phyloP scores from a whole-genome alignment of 2,113 vertebrate genomes.

The Phrynosoma blainvillii region DNA sequence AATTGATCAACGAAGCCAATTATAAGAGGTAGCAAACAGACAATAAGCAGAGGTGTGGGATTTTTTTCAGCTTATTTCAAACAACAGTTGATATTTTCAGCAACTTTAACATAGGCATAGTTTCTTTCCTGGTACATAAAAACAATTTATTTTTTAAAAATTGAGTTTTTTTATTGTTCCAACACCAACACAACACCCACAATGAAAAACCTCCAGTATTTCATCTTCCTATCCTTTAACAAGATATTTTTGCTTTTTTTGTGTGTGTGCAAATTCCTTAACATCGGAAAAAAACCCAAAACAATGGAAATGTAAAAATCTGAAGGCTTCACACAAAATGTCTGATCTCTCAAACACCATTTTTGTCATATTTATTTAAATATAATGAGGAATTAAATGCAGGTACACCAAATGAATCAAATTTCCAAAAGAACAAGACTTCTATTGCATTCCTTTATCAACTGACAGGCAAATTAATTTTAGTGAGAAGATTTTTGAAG shows the following conservation, averaged over 20 bases:
- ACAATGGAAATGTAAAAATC: slow-evolving; percentile 23
- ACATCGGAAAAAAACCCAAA: slow-evolving; percentile 50
- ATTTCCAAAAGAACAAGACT: background rate
- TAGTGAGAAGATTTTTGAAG: background rate
- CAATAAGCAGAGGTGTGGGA: slow-evolving; percentile 45
- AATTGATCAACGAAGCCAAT: slow-evolving; percentile 41
- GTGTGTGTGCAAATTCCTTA: too few species aligned
- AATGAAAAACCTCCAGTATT: background rate
- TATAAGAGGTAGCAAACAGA: slow-evolving; percentile 30
- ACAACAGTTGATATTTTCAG: slow-evolving; percentile 50
- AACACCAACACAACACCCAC: slow-evolving; percentile 30
- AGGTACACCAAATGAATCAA: background rate
- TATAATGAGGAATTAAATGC: slow-evolving; percentile 14
- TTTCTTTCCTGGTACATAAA: slow-evolving; percentile 35
- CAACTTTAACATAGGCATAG: slow-evolving; percentile 38
- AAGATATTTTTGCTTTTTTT: slow-evolving; percentile 26
- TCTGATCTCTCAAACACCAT: slow-evolving; percentile 6
- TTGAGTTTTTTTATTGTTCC: background rate
- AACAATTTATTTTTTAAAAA: slow-evolving; percentile 16
- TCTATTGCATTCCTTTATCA: background rate
- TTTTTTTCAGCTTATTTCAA: slow-evolving; percentile 43
- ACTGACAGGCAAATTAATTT: background rate
- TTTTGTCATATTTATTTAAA: slow-evolving; percentile 11
- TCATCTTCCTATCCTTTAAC: slow-evolving; percentile 30
- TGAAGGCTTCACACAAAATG: slow-evolving; percentile 22